A percentile compares a stretch with the other conserved stretches of the same genome.
These are phyloP conservation scores for Drosophila ezoana DNA, from an alignment of 2,888 invertebrate genomes.

Conservation along the genomic window DNA sequence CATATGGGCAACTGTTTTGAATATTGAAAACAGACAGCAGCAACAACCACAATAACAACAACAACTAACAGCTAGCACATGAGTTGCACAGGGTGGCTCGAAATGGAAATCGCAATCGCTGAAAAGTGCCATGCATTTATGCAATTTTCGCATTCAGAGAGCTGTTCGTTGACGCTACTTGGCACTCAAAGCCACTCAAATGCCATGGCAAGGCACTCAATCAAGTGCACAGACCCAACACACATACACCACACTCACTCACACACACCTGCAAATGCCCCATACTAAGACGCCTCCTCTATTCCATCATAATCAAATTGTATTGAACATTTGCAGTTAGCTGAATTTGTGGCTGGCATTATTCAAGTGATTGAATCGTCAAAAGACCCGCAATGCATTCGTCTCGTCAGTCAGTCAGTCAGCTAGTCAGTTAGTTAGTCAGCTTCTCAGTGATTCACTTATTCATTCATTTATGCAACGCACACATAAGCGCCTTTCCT, in stretches of 20 bases:
- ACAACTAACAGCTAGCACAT: slow-evolving; percentile 15
- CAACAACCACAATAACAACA: slow-evolving; percentile 22
- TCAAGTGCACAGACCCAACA: slow-evolving; percentile 63
- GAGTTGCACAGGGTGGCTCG: slow-evolving; percentile 22
- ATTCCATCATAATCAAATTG: slow-evolving; percentile 76
- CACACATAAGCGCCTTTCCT: slow-evolving; percentile 31
- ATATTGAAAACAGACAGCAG: slow-evolving; percentile 70
- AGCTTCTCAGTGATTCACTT: slow-evolving; percentile 48
- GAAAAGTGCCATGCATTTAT: slow-evolving; percentile 78
- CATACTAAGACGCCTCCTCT: slow-evolving; percentile 6
- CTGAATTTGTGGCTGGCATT: slow-evolving; percentile 74
- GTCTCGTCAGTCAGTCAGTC: slow-evolving; percentile 23
- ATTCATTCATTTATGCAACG: slow-evolving; percentile 62
- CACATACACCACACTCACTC: slow-evolving; percentile 2
- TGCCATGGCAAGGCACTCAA: slow-evolving; percentile 76
- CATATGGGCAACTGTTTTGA: slow-evolving; percentile 76
- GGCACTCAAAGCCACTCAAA: slow-evolving; percentile 78
- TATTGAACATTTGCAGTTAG: slow-evolving; percentile 80
- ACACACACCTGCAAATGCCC: slow-evolving; percentile 1
- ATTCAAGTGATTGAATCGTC: slow-evolving; percentile 75
- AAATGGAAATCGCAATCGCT: slow-evolving; percentile 65
- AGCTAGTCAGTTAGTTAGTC: slow-evolving; percentile 33
- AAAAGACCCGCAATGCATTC: slow-evolving; percentile 64
- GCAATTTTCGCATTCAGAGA: slow-evolving; percentile 68
- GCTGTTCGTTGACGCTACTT: slow-evolving; percentile 63